A percentile compares a stretch with the other conserved stretches of the same genome.
Conservation (phyloP, 2,113 vertebrate genomes). For the Nyctereutes procyonoides region DNA sequence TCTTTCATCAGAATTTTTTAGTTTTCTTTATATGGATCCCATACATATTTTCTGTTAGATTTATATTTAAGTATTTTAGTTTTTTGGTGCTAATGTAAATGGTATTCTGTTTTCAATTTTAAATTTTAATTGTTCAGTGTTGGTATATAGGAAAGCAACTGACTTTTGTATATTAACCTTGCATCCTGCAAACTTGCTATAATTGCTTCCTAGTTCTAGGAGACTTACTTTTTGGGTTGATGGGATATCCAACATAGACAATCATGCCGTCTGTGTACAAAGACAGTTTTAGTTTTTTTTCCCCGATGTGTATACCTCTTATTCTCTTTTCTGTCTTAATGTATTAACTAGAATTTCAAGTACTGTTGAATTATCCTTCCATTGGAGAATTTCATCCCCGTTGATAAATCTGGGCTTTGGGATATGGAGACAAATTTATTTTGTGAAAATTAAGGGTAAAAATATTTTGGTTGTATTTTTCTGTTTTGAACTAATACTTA, state of each 20-base stretch:
- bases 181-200: no score
- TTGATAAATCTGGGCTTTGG: background rate
- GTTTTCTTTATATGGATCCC: no score
- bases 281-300: background rate
- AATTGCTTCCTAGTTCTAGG: no score
- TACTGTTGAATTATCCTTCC: background rate
- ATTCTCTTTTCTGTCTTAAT: background rate
- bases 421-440: background rate
- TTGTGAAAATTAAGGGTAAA: background rate
- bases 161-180: no score
- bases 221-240: no score
- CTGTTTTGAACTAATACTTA: background rate
- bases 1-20: no score
- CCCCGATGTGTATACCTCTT: background rate
- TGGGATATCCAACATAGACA: background rate
- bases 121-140: no score
- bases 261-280: background rate
- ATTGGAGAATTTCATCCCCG: background rate
- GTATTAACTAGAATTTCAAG: background rate
- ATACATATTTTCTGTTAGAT: no score
- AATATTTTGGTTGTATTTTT: background rate
- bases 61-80: no score
- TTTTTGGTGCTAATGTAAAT: no score
- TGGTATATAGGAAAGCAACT: no score
- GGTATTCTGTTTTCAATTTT: no score